These are phyloP conservation scores for Entomyzon cyanotis DNA, from an alignment of 2,113 vertebrate genomes.

Conservation along the genomic window DNA sequence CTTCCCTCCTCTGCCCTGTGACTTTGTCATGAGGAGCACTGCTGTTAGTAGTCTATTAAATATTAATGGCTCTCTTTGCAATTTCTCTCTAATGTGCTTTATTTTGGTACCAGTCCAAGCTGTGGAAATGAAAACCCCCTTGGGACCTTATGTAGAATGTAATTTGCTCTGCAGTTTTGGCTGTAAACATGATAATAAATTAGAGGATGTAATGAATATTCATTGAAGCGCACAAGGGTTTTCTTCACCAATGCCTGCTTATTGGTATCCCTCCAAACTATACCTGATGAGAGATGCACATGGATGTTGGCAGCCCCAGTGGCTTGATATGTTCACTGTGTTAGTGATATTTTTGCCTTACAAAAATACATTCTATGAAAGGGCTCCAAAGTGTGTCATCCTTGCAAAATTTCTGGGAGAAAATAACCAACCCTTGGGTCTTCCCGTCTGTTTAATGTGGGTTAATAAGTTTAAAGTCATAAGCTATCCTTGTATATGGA, in stretches of 20 bases:
- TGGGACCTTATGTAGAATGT: conserved; percentile 42
- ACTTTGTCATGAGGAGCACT: conserved; percentile 2
- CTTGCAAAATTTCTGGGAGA: neutral
- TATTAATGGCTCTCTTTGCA: conserved; percentile 55
- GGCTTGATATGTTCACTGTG: neutral
- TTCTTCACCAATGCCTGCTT: neutral
- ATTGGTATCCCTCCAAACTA: neutral
- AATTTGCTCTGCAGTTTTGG: conserved; percentile 69
- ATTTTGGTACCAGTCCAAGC: conserved; percentile 66
- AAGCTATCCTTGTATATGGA: neutral
- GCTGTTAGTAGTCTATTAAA: conserved; percentile 64
- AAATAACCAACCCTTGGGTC: neutral
- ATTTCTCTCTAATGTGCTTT: conserved; percentile 69
- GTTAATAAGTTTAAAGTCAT: neutral
- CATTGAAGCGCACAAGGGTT: conserved; percentile 4
- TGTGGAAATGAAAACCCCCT: conserved; percentile 57
- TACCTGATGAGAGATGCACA: neutral
- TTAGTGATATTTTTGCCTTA: neutral
- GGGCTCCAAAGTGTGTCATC: neutral
- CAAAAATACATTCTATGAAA: neutral
- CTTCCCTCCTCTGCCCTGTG: neutral
- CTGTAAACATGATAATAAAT: conserved; percentile 75
- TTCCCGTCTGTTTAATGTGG: neutral
- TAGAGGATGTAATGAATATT: conserved; percentile 68
- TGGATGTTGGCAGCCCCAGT: neutral